Evolutionary conservation across 2,113 vertebrate genomes (phyloP).

Genomic region (Chionodraco myersi): DNA sequence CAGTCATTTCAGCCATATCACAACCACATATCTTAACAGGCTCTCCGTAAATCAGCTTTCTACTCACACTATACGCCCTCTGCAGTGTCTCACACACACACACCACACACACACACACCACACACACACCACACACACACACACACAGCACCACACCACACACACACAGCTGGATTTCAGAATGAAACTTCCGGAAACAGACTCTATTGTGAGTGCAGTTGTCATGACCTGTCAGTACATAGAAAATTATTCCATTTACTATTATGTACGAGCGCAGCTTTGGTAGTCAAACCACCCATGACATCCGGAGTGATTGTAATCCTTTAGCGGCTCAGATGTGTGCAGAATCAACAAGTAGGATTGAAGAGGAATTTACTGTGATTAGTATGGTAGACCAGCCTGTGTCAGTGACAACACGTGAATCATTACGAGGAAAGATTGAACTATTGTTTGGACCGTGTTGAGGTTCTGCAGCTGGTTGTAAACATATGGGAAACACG

Average conservation of each 20-base stretch:
- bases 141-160: slow-evolving; percentile 9
- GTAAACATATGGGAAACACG: slow-evolving; percentile 48
- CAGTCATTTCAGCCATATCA: slow-evolving; percentile 69
- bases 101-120: slow-evolving; percentile 1
- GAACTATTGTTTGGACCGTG: neutral
- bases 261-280: slow-evolving; percentile 21
- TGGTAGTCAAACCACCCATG: slow-evolving; percentile 36
- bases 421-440: slow-evolving; percentile 31
- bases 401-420: slow-evolving; percentile 36
- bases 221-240: slow-evolving; percentile 18
- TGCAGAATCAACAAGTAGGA: slow-evolving; percentile 47
- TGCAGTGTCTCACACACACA: slow-evolving; percentile 27
- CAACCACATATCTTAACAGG: slow-evolving; percentile 68
- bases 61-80: slow-evolving; percentile 33
- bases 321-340: slow-evolving; percentile 26
- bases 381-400: slow-evolving; percentile 33
- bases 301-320: slow-evolving; percentile 41
- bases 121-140: slow-evolving; percentile 13
- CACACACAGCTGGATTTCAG: slow-evolving; percentile 8
- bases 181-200: slow-evolving; percentile 22
- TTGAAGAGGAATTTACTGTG: slow-evolving; percentile 26
- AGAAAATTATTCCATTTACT: slow-evolving; percentile 29
- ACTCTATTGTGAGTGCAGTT: slow-evolving; percentile 5
- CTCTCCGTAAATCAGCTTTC: slow-evolving; percentile 65
- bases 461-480: slow-evolving; percentile 35